These are phyloP conservation scores for Elgaria multicarinata DNA, from an alignment of 2,113 vertebrate genomes.

Conservation along the genomic window DNA sequence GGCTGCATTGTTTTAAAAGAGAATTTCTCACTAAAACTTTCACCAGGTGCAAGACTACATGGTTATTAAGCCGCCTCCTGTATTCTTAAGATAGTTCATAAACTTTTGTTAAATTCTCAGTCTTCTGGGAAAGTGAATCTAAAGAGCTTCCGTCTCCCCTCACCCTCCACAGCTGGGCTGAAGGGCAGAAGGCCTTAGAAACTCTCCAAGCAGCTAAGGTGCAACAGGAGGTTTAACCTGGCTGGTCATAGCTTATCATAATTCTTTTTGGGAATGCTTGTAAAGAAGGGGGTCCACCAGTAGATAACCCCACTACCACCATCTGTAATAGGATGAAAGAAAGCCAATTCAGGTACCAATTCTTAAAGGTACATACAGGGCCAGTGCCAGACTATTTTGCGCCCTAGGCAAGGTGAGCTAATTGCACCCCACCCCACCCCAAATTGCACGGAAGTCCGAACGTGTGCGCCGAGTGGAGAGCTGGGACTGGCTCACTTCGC, in stretches of 20 bases:
- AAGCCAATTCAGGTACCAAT: not conserved
- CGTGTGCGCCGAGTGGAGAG: no score
- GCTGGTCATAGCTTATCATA: not conserved
- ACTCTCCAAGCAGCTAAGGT: not conserved
- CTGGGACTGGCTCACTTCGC: no score
- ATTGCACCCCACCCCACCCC: no score
- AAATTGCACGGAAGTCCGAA: no score
- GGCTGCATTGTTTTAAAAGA: not conserved
- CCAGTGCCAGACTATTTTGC: no score
- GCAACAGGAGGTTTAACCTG: not conserved
- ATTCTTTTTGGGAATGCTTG: not conserved
- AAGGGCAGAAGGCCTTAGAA: not conserved
- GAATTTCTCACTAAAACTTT: not conserved
- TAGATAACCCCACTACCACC: no score
- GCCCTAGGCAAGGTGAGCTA: no score
- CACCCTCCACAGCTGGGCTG: not conserved
- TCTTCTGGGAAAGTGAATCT: not conserved
- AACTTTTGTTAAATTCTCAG: not conserved
- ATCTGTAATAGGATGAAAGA: not conserved
- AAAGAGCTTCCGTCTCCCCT: not conserved
- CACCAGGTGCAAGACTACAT: not conserved
- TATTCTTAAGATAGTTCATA: no score
- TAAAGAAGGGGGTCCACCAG: not conserved
- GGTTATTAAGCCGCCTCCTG: not conserved
- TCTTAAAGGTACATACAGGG: no score